Evolutionary conservation across 53 echinoderm and acorn worm genomes (phyloP), one percentile per base, ranked within the genome.

Genomic region (Astropecten irregularis): DNA sequence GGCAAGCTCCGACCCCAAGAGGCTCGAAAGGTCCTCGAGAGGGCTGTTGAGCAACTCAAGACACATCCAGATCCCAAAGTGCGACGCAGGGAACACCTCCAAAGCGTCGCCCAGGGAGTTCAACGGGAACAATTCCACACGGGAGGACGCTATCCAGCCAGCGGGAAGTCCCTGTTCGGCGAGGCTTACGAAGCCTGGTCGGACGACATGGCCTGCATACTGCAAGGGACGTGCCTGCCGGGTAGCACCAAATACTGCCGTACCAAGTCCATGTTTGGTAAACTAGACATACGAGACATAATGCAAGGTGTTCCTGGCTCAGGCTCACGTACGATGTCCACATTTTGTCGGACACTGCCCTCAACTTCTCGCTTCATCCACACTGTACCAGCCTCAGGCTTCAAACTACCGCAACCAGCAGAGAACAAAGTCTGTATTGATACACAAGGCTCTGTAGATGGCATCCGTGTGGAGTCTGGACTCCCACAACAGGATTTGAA

Each of bases 171-270:
- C 0, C 42, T 51, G 2, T 91, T 87, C 44, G 87, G 87, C 9
- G 64, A 66, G 13, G 83, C 89, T 11, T 92, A 89, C 40, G 93
- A 90, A 21, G 79, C 87, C 0, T 97, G 97, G 97, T 91, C 89
- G 11, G 97, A 97, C 10, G 97, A 97, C 55, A 97, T 97, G 82
- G 94, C 94, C 7, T 97, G 97, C 54, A 83, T 94, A 21, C 86
- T 97, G n/a, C 97, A 94, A 59, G 94, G 97, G 25, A 92, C 88
- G 47, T 97, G 94, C 38, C 79, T 97, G 20, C 97, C 97, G 2
- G 97, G 97, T 2, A 97, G 97, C 54, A 97, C 94, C 39, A 87
- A 85, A 30, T 97, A 94, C 73, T 97, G 96, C 81, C 82, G 92
- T 6, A 94, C 97, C 22, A 85, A 83, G 42, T 94, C 94, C 76